Base-by-base conservation (phyloP, 1,140 invertebrate genomes). In the Caenorhabditis tropicalis region DNA sequence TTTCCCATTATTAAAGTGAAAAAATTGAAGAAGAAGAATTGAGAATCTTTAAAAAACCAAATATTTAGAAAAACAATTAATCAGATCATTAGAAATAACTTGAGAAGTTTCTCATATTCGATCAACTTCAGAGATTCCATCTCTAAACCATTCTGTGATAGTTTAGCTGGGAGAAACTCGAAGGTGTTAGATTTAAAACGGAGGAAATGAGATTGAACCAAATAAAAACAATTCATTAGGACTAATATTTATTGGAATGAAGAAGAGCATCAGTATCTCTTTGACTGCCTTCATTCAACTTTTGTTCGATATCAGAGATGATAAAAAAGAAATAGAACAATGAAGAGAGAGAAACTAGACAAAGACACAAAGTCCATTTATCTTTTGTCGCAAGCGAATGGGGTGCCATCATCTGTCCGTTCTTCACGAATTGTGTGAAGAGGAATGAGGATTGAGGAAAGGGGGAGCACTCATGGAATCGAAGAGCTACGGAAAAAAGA, bases 371-470 rank as follows among this genome's bases (percentile, higher is more conserved):
- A 74, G 65, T 74, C 65, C 65, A 74, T 74, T 74, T 74, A 74
- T 74, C 65, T 74, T 74, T 74, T 74, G 65, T 74, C 65, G 65
- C 65, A 74, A 74, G 36, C 65, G 65, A 74, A 74, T 74, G 65
- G 65, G 65, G 65, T 74, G 65, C 65, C 65, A 74, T 74, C 65
- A 74, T 74, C 65, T 39, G 65, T 74, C 65, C 65, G 65, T 74
- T 74, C 65, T 74, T 74, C 65, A 74, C 65, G 33, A 46, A 74
- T 74, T 74, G 65, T 74, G 65, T 74, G 65, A 74, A 74, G 65
- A 74, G 65, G 65, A 74, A 16, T 31, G 39, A 33, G 53, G 6
- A 7, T 9, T 15, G 56, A 12, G 29, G 36, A 12, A 46, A n/a
- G 16, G 36, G n/a, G 36, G 65, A 39, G 65, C 65, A 74, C 65